Conservation (phyloP, 1,140 invertebrate genomes). For the Bursaphelenchus mucronatus region DNA sequence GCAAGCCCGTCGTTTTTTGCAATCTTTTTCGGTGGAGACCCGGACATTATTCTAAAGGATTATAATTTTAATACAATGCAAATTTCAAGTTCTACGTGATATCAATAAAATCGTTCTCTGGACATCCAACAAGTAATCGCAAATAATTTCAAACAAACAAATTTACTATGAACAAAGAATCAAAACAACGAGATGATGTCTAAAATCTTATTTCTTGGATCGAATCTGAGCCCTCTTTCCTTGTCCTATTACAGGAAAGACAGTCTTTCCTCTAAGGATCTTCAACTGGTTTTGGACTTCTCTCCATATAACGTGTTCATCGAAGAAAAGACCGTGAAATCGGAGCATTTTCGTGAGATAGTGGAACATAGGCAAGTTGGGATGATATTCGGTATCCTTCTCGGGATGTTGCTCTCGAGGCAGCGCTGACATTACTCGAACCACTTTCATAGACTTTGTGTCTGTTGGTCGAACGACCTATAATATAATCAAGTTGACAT, state of each 20-base stretch:
- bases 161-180: too few species aligned
- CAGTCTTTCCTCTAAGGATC: conserved; percentile 51
- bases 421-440: conserved; percentile 54
- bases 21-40: too few species aligned
- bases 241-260: conserved; percentile 42
- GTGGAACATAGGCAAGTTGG: conserved; percentile 60
- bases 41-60: too few species aligned
- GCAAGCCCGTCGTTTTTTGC: too few species aligned
- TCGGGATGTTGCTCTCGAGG: conserved; percentile 53
- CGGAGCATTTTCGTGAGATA: conserved; percentile 59
- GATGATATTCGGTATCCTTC: conserved; percentile 49
- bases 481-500: conserved; percentile 24
- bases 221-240: too few species aligned
- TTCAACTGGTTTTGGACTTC: conserved; percentile 56
- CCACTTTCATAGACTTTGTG: conserved; percentile 44
- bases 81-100: too few species aligned
- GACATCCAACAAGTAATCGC: too few species aligned
- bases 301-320: conserved; percentile 58
- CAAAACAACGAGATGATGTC: too few species aligned
- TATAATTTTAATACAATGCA: too few species aligned
- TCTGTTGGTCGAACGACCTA: conserved; percentile 35
- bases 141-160: too few species aligned
- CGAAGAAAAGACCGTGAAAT: conserved; percentile 56
- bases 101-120: too few species aligned
- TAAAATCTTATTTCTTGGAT: too few species aligned